These are phyloP conservation scores for Rhadina sibilatrix DNA, from an alignment of 2,113 vertebrate species.

Conservation along the genomic window DNA sequence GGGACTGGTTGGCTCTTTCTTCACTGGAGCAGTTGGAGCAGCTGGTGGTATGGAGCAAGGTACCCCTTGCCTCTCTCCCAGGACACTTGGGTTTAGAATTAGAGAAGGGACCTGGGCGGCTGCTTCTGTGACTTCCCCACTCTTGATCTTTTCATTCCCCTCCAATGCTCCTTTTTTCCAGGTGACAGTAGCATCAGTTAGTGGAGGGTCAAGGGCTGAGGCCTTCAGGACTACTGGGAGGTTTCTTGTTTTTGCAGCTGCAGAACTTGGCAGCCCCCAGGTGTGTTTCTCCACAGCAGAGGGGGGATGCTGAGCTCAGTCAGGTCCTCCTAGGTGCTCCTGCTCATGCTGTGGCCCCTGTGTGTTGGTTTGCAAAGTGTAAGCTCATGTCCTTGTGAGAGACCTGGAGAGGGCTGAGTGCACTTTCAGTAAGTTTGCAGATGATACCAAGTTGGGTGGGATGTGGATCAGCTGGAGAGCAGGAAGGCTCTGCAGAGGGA, in stretches of 20 bases:
- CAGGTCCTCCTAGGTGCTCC: background rate
- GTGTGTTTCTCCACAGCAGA: rapidly evolving
- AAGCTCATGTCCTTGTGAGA: background rate
- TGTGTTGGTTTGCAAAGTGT: background rate
- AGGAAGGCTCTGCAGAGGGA: background rate
- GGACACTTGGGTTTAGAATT: background rate
- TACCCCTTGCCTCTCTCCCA: background rate
- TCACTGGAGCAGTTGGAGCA: background rate
- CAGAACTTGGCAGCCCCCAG: background rate
- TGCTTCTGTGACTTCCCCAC: background rate
- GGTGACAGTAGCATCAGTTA: background rate
- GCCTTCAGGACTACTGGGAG: rapidly evolving
- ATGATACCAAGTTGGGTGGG: too few relatives aligned
- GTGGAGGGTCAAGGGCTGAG: background rate
- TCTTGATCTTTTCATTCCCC: background rate
- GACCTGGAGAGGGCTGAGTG: background rate
- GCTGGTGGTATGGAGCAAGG: background rate
- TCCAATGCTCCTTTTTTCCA: background rate
- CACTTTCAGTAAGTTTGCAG: background rate
- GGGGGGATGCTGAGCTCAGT: background rate
- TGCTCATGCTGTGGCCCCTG: rapidly evolving
- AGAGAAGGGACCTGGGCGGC: background rate
- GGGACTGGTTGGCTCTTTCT: background rate
- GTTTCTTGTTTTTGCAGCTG: background rate
- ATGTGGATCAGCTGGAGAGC: background rate